Percentiles rank a stretch among this genome's conserved stretches.
Evolutionary conservation across 2,888 invertebrate species (phyloP).

Genomic region (Drosophila melanosoma): DNA sequence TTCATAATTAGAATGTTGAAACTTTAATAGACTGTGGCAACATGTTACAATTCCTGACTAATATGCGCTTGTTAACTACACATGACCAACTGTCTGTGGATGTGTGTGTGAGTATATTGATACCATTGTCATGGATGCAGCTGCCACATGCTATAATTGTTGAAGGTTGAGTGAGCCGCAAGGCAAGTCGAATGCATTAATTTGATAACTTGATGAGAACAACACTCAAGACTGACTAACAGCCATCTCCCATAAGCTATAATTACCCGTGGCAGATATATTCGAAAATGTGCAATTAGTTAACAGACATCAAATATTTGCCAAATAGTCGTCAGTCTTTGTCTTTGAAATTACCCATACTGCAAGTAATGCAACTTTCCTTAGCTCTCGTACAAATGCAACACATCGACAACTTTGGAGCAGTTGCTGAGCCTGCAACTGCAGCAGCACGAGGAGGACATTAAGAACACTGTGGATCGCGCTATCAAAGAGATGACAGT

Average conservation of each 20-base stretch:
- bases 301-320: neutral
- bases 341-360: neutral
- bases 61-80: conserved; percentile 9
- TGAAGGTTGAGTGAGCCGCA: neutral
- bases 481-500: conserved; percentile 98
- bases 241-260: neutral
- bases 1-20: neutral
- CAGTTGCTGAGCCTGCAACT: conserved; percentile 94
- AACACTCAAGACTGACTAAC: neutral
- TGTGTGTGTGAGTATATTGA: neutral
- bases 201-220: neutral
- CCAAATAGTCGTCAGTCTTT: neutral
- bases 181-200: conserved; percentile 1
- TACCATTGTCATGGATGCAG: neutral
- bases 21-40: neutral
- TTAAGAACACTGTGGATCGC: conserved; percentile 97
- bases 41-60: conserved; percentile 3
- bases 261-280: neutral
- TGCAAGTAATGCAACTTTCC: neutral
- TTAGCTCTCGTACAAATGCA: conserved; percentile 74
- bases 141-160: neutral
- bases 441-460: conserved; percentile 97
- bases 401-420: conserved; percentile 90
- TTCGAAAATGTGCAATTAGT: neutral
- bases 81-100: neutral